A percentile compares a stretch with the other conserved stretches of the same genome.
These are phyloP conservation scores for Tromatobia lineatoria DNA, from an alignment of 2,888 invertebrate species.

Conservation along the genomic window DNA sequence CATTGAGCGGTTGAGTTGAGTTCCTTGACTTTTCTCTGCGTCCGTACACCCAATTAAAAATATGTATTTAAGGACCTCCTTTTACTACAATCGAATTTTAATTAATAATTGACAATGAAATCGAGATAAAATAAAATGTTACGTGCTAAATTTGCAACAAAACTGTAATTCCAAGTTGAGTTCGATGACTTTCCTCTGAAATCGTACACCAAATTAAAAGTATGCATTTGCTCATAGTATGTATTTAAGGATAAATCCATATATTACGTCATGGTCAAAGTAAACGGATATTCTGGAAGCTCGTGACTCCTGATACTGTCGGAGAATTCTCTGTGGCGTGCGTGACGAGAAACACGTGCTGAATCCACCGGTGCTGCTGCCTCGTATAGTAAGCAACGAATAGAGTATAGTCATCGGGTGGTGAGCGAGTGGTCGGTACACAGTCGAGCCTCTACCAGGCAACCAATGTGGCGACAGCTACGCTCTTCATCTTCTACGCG, in stretches of 20 bases:
- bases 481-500: neutral
- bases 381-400: neutral
- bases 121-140: too few species aligned
- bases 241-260: neutral
- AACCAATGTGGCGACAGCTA: constrained; percentile 39
- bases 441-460: constrained; percentile 54
- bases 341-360: constrained; percentile 12
- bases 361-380: neutral
- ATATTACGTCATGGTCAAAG: neutral
- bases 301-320: constrained; percentile 1
- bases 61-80: too few species aligned
- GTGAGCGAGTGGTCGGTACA: neutral
- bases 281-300: neutral
- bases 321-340: neutral
- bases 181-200: neutral
- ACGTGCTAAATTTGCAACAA: neutral
- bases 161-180: neutral
- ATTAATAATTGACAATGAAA: too few species aligned
- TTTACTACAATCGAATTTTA: too few species aligned
- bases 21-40: too few species aligned
- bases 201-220: neutral
- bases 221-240: neutral
- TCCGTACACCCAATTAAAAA: too few species aligned
- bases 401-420: neutral
- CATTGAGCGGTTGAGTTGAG: too few species aligned